Evolutionary conservation across 2,113 vertebrate genomes (phyloP).

Genomic region (Archilochus colubris): DNA sequence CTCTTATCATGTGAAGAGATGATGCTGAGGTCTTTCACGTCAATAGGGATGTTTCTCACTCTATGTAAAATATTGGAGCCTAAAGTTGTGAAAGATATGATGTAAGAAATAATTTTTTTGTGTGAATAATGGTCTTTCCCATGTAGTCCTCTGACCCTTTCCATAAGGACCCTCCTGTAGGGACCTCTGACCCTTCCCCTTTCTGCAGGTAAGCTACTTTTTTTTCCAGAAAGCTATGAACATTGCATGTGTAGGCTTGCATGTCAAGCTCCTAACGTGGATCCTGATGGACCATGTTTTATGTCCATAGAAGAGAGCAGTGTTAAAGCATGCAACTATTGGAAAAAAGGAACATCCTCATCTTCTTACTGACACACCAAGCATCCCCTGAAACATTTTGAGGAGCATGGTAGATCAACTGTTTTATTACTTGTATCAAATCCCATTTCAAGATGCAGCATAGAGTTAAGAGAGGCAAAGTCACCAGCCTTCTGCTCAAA

Average conservation of each 20-base stretch:
- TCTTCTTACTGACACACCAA: not conserved
- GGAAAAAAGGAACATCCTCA: slow-evolving; percentile 16
- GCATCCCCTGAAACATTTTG: not conserved
- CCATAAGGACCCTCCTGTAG: not conserved
- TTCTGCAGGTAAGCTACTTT: not conserved
- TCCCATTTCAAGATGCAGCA: slow-evolving; percentile 5
- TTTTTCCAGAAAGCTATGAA: slow-evolving; percentile 34
- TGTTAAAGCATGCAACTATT: not conserved
- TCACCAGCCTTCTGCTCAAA: slow-evolving; percentile 39
- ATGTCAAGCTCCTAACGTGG: not conserved
- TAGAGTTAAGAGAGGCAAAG: slow-evolving; percentile 11
- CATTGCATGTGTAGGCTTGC: not conserved
- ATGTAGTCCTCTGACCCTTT: slow-evolving; percentile 36
- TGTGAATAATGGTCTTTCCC: slow-evolving; percentile 15
- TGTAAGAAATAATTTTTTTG: slow-evolving; percentile 1
- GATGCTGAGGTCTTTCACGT: not conserved
- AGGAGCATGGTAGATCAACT: slow-evolving; percentile 6
- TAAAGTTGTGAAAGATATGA: not conserved
- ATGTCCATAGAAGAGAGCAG: not conserved
- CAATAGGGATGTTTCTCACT: not conserved
- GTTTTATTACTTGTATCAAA: slow-evolving; percentile 27
- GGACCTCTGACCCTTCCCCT: not conserved
- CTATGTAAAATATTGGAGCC: slow-evolving; percentile 4
- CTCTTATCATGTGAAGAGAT: not conserved
- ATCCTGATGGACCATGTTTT: not conserved